Evolutionary conservation across 1,140 invertebrate genomes (phyloP).

Genomic region (Anastatus disparis): DNA sequence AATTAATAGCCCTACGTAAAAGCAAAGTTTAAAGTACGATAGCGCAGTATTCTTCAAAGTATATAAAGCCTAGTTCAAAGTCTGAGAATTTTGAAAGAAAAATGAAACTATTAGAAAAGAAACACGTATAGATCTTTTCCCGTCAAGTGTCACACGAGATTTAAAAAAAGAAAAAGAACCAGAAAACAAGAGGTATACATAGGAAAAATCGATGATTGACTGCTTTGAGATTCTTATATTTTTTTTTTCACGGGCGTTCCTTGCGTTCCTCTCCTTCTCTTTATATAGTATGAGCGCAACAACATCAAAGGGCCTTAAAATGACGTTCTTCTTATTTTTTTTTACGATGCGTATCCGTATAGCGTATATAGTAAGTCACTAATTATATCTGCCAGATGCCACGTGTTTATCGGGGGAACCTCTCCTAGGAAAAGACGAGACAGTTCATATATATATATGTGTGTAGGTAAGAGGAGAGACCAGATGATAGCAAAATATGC

Average conservation of each 20-base stretch:
- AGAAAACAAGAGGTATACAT: not conserved
- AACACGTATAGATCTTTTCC: too few relatives aligned
- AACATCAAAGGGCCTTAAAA: constrained; percentile 13
- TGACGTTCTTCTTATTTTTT: too few relatives aligned
- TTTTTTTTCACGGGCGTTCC: constrained; percentile 8
- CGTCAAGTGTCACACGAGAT: not conserved
- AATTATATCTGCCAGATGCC: constrained; percentile 39
- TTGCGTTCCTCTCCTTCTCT: not conserved
- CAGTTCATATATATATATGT: too few relatives aligned
- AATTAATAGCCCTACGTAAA: too few relatives aligned
- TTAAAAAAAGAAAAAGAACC: too few relatives aligned
- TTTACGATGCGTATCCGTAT: too few relatives aligned
- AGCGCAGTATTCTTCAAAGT: too few relatives aligned
- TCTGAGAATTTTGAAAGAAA: not conserved
- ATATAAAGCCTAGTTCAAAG: too few relatives aligned
- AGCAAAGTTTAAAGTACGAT: too few relatives aligned
- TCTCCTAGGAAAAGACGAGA: not conserved
- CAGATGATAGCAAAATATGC: too few relatives aligned
- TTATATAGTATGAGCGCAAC: not conserved
- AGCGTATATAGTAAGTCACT: not conserved
- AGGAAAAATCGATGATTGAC: constrained; percentile 4
- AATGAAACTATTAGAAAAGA: not conserved
- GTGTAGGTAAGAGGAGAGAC: not conserved
- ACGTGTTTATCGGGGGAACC: constrained; percentile 33
- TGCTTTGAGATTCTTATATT: not conserved